Conservation (phyloP, 2,113 vertebrate genomes). For the Actinemys pallida region DNA sequence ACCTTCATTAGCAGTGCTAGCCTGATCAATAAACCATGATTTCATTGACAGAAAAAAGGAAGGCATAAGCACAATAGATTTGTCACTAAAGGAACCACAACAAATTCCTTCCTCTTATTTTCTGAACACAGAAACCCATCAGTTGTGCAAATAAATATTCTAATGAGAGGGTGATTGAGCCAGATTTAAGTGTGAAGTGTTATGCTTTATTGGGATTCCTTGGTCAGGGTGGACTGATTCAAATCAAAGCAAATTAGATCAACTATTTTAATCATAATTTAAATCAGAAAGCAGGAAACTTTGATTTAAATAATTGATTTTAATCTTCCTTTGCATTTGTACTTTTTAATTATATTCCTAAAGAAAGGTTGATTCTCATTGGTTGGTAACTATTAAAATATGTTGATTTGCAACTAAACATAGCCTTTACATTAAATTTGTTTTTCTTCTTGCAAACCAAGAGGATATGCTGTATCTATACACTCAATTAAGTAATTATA, state of each 20-base stretch:
- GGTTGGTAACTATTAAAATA: neutral
- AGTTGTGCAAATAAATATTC: neutral
- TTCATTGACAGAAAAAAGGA: neutral
- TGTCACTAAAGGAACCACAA: neutral
- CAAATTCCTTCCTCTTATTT: neutral
- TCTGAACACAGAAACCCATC: neutral
- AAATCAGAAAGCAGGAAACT: neutral
- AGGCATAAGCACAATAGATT: neutral
- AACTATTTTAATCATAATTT: neutral
- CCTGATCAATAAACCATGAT: neutral
- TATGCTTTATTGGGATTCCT: neutral
- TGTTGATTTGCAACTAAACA: neutral
- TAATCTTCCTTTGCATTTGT: neutral
- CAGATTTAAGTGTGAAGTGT: neutral
- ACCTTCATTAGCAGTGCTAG: neutral
- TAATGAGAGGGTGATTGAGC: neutral
- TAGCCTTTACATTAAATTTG: neutral
- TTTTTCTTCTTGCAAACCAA: neutral
- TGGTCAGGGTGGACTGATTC: neutral
- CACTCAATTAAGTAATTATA: neutral
- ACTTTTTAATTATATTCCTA: neutral
- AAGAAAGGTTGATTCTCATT: neutral
- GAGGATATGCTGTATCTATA: neutral
- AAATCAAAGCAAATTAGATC: neutral
- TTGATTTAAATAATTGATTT: neutral